phyloP scores from a whole-genome alignment of 1,140 invertebrate species.

The Elysia chlorotica region DNA sequence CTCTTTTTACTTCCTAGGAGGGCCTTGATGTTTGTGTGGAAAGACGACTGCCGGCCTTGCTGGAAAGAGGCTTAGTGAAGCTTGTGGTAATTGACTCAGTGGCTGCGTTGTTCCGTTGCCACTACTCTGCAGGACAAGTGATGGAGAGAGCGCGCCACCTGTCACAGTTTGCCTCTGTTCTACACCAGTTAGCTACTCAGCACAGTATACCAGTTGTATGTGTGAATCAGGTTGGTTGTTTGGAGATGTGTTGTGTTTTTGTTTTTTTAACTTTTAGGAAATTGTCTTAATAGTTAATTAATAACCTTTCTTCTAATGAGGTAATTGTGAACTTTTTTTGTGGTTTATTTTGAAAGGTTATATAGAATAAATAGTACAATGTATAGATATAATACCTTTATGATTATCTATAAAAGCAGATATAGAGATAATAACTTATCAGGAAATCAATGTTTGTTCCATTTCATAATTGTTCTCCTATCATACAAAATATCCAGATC shows the following conservation, averaged over 20 bases:
- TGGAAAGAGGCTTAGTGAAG: slow-evolving; percentile 67
- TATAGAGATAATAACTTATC: no score
- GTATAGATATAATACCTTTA: no score
- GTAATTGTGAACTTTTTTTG: not conserved
- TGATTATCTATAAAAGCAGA: no score
- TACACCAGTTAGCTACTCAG: slow-evolving; percentile 67
- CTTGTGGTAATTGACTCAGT: slow-evolving; percentile 78
- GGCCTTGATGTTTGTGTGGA: slow-evolving; percentile 68
- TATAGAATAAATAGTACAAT: no score
- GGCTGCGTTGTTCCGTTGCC: slow-evolving; percentile 73
- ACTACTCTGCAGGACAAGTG: slow-evolving; percentile 64
- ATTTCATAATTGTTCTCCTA: no score
- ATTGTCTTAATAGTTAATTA: not conserved
- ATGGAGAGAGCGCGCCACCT: slow-evolving; percentile 67
- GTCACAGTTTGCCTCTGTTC: slow-evolving; percentile 65
- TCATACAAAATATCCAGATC: no score
- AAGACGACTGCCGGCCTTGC: slow-evolving; percentile 63
- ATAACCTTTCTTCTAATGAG: not conserved
- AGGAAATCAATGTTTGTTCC: no score
- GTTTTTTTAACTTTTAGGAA: not conserved
- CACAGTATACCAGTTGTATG: slow-evolving; percentile 70
- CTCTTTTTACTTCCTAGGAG: no score
- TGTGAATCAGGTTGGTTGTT: slow-evolving; percentile 73
- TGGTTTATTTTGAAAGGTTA: no score
- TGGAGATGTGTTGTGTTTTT: not conserved